Evolutionary conservation across 2,888 invertebrate genomes (phyloP).

Genomic region (Phasia obesa): DNA sequence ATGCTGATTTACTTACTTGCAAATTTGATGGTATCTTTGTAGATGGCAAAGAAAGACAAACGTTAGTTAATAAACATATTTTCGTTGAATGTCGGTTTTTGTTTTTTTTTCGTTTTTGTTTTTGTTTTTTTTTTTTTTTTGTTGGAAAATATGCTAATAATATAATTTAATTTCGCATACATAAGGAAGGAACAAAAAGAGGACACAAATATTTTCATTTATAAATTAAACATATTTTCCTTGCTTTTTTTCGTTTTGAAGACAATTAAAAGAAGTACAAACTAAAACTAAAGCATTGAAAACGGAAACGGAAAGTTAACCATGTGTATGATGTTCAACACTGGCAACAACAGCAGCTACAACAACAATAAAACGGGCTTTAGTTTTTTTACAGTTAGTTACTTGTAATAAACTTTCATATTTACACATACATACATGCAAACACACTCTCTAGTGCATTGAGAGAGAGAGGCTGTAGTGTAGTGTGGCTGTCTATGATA

Average conservation of each 20-base stretch:
- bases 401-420: constrained; percentile 57
- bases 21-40: too few species aligned
- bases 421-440: constrained; percentile 28
- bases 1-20: too few species aligned
- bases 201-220: neutral
- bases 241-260: constrained; percentile 12
- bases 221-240: constrained; percentile 49
- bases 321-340: constrained; percentile 66
- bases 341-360: constrained; percentile 44
- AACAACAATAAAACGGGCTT: constrained; percentile 16
- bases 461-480: neutral
- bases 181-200: neutral
- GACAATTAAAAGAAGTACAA: constrained; percentile 49
- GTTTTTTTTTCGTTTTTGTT: too few species aligned
- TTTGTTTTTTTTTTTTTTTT: neutral
- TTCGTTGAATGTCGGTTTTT: neutral
- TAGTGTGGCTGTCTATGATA: neutral
- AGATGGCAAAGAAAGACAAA: too few species aligned
- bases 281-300: constrained; percentile 43
- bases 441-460: neutral
- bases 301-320: constrained; percentile 58
- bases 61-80: too few species aligned
- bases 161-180: constrained; percentile 1
- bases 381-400: constrained; percentile 45
- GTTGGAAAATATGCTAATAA: neutral